Evolutionary conservation across 2,797 vertebrate genomes (phyloP).

Genomic region (Synanceia verrucosa): DNA sequence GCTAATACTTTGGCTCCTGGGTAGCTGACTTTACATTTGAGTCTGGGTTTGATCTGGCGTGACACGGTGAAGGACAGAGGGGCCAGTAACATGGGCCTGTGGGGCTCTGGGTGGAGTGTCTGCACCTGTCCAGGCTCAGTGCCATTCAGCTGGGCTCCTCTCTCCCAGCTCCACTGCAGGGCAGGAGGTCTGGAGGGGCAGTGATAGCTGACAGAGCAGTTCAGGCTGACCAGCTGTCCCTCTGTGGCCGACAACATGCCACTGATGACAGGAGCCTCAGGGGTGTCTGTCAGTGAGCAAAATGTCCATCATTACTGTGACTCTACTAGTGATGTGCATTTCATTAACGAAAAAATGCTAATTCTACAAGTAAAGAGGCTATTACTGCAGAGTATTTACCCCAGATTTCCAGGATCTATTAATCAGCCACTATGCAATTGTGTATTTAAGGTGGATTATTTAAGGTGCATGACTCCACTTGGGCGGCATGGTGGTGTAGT

Average conservation of each 20-base stretch:
- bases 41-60: slow-evolving; percentile 68
- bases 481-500: no score
- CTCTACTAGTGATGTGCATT: not conserved
- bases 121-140: slow-evolving; percentile 19
- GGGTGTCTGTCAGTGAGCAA: slow-evolving; percentile 65
- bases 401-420: not conserved
- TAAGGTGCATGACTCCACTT: not conserved
- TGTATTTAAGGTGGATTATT: not conserved
- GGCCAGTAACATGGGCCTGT: slow-evolving; percentile 56
- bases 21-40: slow-evolving; percentile 77
- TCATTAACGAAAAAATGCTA: not conserved
- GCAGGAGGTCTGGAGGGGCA: slow-evolving; percentile 77
- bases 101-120: slow-evolving; percentile 28
- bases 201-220: slow-evolving; percentile 77
- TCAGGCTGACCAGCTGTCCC: slow-evolving; percentile 78
- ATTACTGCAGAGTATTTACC: not conserved
- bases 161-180: slow-evolving; percentile 78
- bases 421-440: not conserved
- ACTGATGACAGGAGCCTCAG: slow-evolving; percentile 74
- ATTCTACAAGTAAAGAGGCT: not conserved
- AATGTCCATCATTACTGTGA: not conserved
- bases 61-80: slow-evolving; percentile 77
- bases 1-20: slow-evolving; percentile 45
- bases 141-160: slow-evolving; percentile 54
- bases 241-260: slow-evolving; percentile 68